Evolutionary conservation across 1,140 invertebrate species (phyloP).

Genomic region (Papilio helenus): DNA sequence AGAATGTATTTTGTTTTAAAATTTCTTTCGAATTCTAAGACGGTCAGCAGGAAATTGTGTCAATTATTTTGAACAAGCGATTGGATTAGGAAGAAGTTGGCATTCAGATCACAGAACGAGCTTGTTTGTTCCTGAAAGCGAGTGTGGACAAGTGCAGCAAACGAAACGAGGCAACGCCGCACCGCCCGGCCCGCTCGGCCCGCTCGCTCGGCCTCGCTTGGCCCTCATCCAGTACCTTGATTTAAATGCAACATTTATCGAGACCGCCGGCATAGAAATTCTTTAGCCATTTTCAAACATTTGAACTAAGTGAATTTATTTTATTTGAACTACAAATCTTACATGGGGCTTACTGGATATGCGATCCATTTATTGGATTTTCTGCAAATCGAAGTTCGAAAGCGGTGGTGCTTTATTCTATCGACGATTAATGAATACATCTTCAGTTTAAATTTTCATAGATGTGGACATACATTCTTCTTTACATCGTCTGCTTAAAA

Average conservation of each 20-base stretch:
- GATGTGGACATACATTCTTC: neutral
- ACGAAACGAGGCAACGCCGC: constrained; percentile 59
- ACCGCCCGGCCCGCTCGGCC: constrained; percentile 27
- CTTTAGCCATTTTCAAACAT: constrained; percentile 39
- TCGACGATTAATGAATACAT: neutral
- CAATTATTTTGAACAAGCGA: constrained; percentile 39
- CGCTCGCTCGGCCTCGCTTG: constrained; percentile 48
- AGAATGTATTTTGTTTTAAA: neutral
- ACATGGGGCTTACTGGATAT: constrained; percentile 20
- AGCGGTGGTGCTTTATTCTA: neutral
- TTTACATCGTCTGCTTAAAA: neutral
- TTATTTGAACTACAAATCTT: constrained; percentile 39
- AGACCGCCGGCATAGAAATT: constrained; percentile 46
- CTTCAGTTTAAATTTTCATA: neutral
- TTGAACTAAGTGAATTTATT: constrained; percentile 40
- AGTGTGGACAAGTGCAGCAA: constrained; percentile 69
- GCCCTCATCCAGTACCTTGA: constrained; percentile 63
- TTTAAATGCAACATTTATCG: constrained; percentile 66
- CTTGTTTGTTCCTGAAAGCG: constrained; percentile 73
- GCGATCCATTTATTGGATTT: constrained; percentile 34
- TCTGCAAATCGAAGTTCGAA: constrained; percentile 19
- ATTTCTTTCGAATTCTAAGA: neutral
- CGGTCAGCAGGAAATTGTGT: constrained; percentile 33
- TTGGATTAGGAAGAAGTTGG: constrained; percentile 44
- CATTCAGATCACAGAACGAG: constrained; percentile 65